Conservation (phyloP, 2,113 vertebrate species). For the Amphilophus citrinellus region DNA sequence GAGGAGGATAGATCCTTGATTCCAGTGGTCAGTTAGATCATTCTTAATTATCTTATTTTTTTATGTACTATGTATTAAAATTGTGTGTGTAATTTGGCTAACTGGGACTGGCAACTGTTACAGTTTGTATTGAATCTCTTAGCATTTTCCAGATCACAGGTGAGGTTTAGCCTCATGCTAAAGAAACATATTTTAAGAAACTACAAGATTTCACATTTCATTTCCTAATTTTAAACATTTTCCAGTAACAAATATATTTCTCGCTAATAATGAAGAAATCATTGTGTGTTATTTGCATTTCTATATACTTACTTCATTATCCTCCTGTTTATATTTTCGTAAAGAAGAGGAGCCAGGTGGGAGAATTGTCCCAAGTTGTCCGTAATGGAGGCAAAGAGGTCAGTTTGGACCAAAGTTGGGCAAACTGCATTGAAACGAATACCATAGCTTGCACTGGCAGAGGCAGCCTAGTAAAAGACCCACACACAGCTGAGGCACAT, state of each 20-base stretch:
- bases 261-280: background rate
- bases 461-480: constrained; percentile 24
- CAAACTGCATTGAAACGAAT: constrained; percentile 67
- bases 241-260: background rate
- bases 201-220: background rate
- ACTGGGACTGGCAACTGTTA: background rate
- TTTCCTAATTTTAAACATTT: background rate
- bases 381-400: fast-evolving
- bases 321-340: background rate
- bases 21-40: too few relatives aligned
- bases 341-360: background rate
- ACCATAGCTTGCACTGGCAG: constrained; percentile 40
- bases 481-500: background rate
- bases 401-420: background rate
- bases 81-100: background rate
- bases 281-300: too few relatives aligned
- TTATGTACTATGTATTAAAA: too few relatives aligned
- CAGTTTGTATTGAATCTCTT: background rate
- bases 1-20: too few relatives aligned
- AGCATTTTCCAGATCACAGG: background rate
- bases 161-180: background rate
- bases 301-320: background rate
- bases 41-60: too few relatives aligned
- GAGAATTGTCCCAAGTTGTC: background rate
- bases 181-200: background rate